Conservation (phyloP, 2,888 invertebrate genomes). For the Hanleya hanleyi region DNA sequence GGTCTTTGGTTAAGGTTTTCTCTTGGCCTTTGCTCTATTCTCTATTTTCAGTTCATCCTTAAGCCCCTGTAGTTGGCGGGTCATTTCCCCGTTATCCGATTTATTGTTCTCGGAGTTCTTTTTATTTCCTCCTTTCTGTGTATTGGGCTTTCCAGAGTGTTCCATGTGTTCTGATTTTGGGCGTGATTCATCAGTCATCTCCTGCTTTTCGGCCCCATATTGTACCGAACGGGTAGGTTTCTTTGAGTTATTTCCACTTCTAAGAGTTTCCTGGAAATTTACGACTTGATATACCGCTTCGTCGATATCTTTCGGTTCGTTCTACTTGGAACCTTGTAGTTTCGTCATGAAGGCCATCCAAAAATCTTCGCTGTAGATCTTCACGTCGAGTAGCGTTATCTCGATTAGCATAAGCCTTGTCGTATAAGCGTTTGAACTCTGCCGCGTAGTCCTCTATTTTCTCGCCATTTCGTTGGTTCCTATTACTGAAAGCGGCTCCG, state of each 20-base stretch:
- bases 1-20: too few relatives aligned
- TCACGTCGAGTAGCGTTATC: slow-evolving; percentile 21
- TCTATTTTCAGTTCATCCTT: neutral
- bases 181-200: neutral
- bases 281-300: slow-evolving; percentile 24
- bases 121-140: neutral
- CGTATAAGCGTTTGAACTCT: slow-evolving; percentile 33
- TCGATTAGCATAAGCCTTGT: slow-evolving; percentile 32
- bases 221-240: neutral
- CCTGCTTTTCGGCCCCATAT: neutral
- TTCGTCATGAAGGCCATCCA: slow-evolving; percentile 27
- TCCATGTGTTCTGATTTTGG: too few relatives aligned
- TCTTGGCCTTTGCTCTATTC: too few relatives aligned
- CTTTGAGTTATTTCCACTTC: neutral
- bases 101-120: neutral
- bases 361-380: slow-evolving; percentile 28
- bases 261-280: neutral
- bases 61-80: too few relatives aligned
- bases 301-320: slow-evolving; percentile 25
- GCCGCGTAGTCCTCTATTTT: slow-evolving; percentile 37
- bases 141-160: too few relatives aligned
- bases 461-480: too few relatives aligned
- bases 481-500: slow-evolving; percentile 25
- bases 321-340: slow-evolving; percentile 25
- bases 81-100: too few relatives aligned